Evolutionary conservation across 2,113 vertebrate species (phyloP), one percentile per base, ranked within the genome.

Genomic region (Petroica traversi): DNA sequence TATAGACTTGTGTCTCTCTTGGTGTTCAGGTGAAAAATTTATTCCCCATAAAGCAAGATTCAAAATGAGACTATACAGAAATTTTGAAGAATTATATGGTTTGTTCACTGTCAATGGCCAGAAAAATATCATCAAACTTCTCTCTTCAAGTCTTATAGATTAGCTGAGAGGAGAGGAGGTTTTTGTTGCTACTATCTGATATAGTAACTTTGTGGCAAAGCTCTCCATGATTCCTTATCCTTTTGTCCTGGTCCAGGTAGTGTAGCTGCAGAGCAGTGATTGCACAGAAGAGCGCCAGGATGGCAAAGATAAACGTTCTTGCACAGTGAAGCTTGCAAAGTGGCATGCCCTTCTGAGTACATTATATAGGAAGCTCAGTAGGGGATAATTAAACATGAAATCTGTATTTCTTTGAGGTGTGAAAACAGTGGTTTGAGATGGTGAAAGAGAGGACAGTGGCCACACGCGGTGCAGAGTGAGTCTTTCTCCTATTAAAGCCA

Each of bases 371-470:
- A 76, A 71, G 18, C 82, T 83, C 85, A 46, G 79, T 19, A 74
- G 95, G 92, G 59, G 54, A 95, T 90, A 94, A 96, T 88, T 90
- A 93, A 92, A 63, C 62, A 69, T 63, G 38, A 83, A 73, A 72
- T 85, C 34, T 72, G 29, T 77, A 51, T 83, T 88, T 85, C 67
- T 92, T 58, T 79, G 78, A 62, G 55, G 63, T 67, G 72, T 51
- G 88, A 77, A 94, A 95, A 90, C 59, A n/a, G 26, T 76, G 48
- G 59, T 64, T 82, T 71, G 66, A 72, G 81, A 68, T 0, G 0
- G 45, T 31, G 33, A 76, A 77, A 82, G 54, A 80, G 55, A 80
- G 43, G 67, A 92, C 54, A 83, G 58, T 62, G 49, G 33, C 75
- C 49, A 58, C 82, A 90, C 0, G 3, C 71, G 54, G 90, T 69